Evolutionary conservation across 2,113 vertebrate species (phyloP), one percentile per base, ranked within the genome.

Genomic region (Origma solitaria): DNA sequence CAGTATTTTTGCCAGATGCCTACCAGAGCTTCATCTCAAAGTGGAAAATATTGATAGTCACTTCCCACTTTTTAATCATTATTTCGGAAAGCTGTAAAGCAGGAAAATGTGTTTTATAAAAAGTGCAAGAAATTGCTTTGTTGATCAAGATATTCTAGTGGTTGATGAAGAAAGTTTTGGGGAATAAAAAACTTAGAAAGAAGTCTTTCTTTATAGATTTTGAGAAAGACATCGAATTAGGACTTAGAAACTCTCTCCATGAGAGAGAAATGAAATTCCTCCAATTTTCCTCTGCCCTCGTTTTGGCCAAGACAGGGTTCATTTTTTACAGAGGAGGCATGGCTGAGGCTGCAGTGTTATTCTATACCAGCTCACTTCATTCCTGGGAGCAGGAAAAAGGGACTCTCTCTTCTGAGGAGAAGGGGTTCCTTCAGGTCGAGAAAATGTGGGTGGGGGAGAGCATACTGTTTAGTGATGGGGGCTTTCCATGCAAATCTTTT

Each of bases 391-490:
- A 24, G 19, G 37, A 9, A 19, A 16, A 75, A 73, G 33, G 37
- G 4, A 2, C 20, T 51, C 38, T 38, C 66, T 42, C 21, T 57
- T 50, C 33, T 17, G 24, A 27, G 11, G 51, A 33, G 23, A 28
- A 51, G 44, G 13, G 6, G 9, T 4, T 58, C 13, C 24, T 50
- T 27, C 53, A 76, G 16, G 11, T n/a, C 3, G 1, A 38, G 69
- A 38, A 51, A 88, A 66, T 15, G 6, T 38, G 28, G 44, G 44
- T 20, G 0, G 0, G 1, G 5, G 6, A 33, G 13, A 57, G 19
- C 1, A 6, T n/a, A 25, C 21, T n/a, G 1, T 45, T 49, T 58
- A 15, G 12, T 64, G 11, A 45, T 31, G 1, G 0, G 0, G 30
- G 7, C 9, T 82, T 82, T 45, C 23, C 1, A 0, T 24, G 38